phyloP scores from a whole-genome alignment of 2,888 invertebrate species.

The Drosophila colorata region DNA sequence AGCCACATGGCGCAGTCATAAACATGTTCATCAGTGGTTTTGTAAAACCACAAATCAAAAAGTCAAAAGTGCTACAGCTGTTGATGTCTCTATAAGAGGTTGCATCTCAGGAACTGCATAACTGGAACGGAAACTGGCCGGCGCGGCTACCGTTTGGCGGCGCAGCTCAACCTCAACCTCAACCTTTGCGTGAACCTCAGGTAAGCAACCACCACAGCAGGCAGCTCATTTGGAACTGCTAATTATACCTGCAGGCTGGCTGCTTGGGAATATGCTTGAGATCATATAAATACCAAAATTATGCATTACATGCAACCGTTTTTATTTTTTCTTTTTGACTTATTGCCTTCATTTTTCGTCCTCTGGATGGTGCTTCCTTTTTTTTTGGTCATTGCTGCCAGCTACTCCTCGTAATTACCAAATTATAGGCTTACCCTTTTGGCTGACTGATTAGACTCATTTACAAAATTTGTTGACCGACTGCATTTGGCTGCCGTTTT shows the following conservation, averaged over 20 bases:
- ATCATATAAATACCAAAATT: conserved; percentile 54
- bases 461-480: conserved; percentile 59
- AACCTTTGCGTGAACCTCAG: conserved; percentile 15
- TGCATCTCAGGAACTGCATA: conserved; percentile 46
- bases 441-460: conserved; percentile 82
- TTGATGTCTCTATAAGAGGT: conserved; percentile 67
- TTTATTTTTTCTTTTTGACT: conserved; percentile 54
- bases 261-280: conserved; percentile 39
- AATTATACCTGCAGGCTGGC: conserved; percentile 63
- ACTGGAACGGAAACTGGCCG: conserved; percentile 53
- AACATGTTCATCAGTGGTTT: conserved; percentile 53
- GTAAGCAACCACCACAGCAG: conserved; percentile 59
- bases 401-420: conserved; percentile 72
- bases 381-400: conserved; percentile 17
- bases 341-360: conserved; percentile 66
- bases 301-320: conserved; percentile 71
- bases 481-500: conserved; percentile 52
- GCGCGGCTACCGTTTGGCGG: conserved; percentile 61
- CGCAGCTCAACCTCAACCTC: not conserved
- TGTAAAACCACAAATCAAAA: conserved; percentile 73
- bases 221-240: conserved; percentile 56
- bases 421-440: conserved; percentile 83
- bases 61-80: conserved; percentile 72
- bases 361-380: conserved; percentile 9
- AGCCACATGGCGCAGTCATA: conserved; percentile 44